phyloP scores from a whole-genome alignment of 2,113 vertebrate species.

The Xyliphius kryptos region DNA sequence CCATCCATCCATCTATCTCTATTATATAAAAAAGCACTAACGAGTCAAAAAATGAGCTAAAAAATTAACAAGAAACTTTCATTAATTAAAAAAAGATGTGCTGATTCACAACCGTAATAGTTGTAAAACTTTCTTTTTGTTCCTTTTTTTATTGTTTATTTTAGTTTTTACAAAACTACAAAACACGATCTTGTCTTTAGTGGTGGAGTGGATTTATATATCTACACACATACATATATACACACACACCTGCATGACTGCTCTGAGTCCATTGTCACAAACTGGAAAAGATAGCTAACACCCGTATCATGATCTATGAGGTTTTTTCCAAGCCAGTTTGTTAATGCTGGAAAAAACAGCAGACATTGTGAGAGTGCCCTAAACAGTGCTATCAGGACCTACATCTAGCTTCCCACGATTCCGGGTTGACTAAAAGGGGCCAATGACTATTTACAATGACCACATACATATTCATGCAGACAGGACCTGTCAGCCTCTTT shows the following conservation, averaged over 20 bases:
- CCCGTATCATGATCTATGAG: slow-evolving; percentile 18
- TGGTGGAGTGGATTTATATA: too few relatives aligned
- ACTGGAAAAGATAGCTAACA: slow-evolving; percentile 32
- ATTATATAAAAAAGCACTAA: too few relatives aligned
- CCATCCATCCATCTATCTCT: too few relatives aligned
- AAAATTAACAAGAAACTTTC: too few relatives aligned
- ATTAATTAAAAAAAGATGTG: too few relatives aligned
- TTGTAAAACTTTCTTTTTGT: too few relatives aligned
- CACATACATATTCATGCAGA: slow-evolving; percentile 58
- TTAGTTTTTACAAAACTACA: too few relatives aligned
- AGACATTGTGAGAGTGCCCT: slow-evolving; percentile 35
- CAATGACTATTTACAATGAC: slow-evolving; percentile 47
- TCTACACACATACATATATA: too few relatives aligned
- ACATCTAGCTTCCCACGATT: slow-evolving; percentile 60
- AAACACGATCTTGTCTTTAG: too few relatives aligned
- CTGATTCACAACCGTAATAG: too few relatives aligned
- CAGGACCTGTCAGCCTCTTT: slow-evolving; percentile 28
- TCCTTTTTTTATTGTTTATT: too few relatives aligned
- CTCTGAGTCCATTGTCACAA: neutral
- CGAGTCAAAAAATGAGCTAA: too few relatives aligned
- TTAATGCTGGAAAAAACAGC: slow-evolving; percentile 37
- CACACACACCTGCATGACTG: slow-evolving; percentile 11
- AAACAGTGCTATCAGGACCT: slow-evolving; percentile 44
- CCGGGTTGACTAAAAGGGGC: slow-evolving; percentile 36
- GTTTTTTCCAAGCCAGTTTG: slow-evolving; percentile 30